Evolutionary conservation across 2,797 vertebrate genomes (phyloP).

Genomic region (Chromis chromis): DNA sequence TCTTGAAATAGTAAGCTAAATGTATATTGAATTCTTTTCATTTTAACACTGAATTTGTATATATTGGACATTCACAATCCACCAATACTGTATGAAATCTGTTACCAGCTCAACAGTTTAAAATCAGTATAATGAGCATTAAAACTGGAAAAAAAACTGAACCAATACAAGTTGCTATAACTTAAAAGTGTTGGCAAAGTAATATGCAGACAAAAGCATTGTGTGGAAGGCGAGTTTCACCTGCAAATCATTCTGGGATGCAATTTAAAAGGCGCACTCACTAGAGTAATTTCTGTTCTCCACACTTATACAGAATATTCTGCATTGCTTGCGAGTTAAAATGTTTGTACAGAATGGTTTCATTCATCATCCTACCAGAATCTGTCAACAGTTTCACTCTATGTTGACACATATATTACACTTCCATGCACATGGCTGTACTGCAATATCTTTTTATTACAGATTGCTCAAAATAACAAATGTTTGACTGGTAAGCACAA

Average conservation of each 20-base stretch:
- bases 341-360: not conserved
- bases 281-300: not conserved
- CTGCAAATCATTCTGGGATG: too few species aligned
- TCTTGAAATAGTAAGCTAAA: not conserved
- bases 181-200: too few species aligned
- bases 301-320: not conserved
- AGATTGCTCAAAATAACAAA: slow-evolving; percentile 23
- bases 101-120: too few species aligned
- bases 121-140: not conserved
- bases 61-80: not conserved
- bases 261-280: too few species aligned
- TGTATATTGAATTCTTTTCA: too few species aligned
- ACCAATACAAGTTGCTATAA: too few species aligned
- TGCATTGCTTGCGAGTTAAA: not conserved
- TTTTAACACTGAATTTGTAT: not conserved
- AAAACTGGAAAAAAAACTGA: too few species aligned
- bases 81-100: not conserved
- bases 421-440: slow-evolving; percentile 2
- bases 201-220: too few species aligned
- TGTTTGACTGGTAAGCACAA: slow-evolving; percentile 8
- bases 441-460: slow-evolving; percentile 42
- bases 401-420: slow-evolving; percentile 1
- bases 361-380: too few species aligned
- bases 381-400: not conserved
- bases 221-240: too few species aligned